Evolutionary conservation across 2,113 vertebrate genomes (phyloP), one percentile per base, ranked within the genome.

Genomic region (Chionomys nivalis): DNA sequence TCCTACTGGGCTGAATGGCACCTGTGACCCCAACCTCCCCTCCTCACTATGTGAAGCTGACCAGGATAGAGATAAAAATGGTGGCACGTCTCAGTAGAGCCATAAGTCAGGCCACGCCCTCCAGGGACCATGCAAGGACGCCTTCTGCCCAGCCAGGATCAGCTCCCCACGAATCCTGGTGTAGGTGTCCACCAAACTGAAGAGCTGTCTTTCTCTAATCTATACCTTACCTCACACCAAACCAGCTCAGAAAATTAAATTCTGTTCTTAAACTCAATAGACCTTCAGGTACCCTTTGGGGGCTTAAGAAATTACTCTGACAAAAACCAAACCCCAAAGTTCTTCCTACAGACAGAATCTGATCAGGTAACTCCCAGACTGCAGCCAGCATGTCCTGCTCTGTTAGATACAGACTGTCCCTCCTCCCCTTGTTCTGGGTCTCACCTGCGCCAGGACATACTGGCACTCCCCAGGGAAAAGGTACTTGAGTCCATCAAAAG

Each of bases 391-490:
- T 39, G 47, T 26, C 65, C 33, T 5, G 19, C 14, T n/a, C 65
- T 10, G 11, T 23, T 14, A 28, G 21, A 7, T 12, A n/a, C 23
- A 70, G n/a, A 36, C 10, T 11, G 26, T 1, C 1, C 21, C 73
- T 17, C 10, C 33, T 49, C 11, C 7, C 11, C 5, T 58, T 58
- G 0, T 9, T 39, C 63, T 2, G 0, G 19, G 0, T 58, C 98
- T 99, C 98, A 99, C 99, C 99, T 99, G 99, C 65, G 97, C 99
- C 94, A 99, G 97, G 2, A 99, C 98, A 5, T 99, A 99, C 42
- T 99, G 99, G 93, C 99, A 99, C 87, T 99, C 99, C 61, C 99
- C 99, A 0, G 99, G 99, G 94, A 99, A 99, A 7, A 98, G 98
- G 93, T 99, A 99, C 77, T 99, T 99, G 92, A 99, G 44, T 63